A percentile compares a stretch with the other conserved stretches of the same genome.
Conservation (phyloP, 1,140 invertebrate genomes). For the Coelopa frigida region DNA sequence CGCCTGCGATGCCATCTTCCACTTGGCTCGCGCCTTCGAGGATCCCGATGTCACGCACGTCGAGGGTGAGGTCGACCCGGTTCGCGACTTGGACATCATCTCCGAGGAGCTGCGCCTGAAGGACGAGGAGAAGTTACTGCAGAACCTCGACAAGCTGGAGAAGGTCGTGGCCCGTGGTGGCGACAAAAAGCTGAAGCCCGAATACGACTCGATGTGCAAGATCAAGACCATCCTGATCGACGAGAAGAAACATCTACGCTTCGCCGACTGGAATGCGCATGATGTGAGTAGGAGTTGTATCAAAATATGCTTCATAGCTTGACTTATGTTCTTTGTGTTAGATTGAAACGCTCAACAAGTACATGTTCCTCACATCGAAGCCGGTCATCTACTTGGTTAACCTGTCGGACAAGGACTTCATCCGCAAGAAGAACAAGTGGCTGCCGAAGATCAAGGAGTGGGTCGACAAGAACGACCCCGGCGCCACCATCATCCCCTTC, state of each 20-base stretch:
- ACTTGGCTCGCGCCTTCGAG: constrained; percentile 94
- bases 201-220: constrained; percentile 85
- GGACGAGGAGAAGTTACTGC: constrained; percentile 79
- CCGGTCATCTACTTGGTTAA: constrained; percentile 97
- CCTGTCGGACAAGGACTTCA: constrained; percentile 96
- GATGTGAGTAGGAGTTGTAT: too few species aligned
- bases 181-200: constrained; percentile 95
- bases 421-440: constrained; percentile 99
- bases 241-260: constrained; percentile 88
- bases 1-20: constrained; percentile 98
- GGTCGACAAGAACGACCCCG: constrained; percentile 96
- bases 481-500: constrained; percentile 88
- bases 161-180: constrained; percentile 76
- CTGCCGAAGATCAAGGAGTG: constrained; percentile 97
- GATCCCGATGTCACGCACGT: constrained; percentile 97
- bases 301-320: background rate
- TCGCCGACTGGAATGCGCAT: constrained; percentile 85
- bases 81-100: constrained; percentile 95
- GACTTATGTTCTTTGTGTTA: constrained; percentile 41
- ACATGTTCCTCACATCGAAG: constrained; percentile 96
- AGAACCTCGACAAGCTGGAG: constrained; percentile 80
- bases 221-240: constrained; percentile 79
- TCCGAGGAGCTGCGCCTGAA: constrained; percentile 91
- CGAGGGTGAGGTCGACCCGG: constrained; percentile 96
- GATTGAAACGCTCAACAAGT: constrained; percentile 96